Evolutionary conservation across 2,797 vertebrate species (phyloP).

Genomic region (Falco naumanni): DNA sequence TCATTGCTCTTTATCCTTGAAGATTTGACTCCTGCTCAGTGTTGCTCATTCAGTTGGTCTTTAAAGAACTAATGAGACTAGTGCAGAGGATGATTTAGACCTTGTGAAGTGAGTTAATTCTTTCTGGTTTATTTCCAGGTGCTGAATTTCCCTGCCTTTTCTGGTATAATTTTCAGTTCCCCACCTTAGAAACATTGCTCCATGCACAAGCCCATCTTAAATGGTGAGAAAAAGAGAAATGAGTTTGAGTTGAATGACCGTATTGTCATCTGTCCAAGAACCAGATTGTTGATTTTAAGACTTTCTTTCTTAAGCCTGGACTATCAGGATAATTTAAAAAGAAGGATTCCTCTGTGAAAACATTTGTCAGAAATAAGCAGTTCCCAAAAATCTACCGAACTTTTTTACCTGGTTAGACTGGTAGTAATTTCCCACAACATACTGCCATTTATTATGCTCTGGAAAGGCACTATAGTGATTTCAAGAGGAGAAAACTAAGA

Average conservation of each 20-base stretch:
- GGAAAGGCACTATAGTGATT: conserved; percentile 53
- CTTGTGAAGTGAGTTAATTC: not conserved
- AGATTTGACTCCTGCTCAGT: not conserved
- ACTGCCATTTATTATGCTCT: conserved; percentile 36
- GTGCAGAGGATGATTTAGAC: not conserved
- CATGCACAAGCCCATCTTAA: not conserved
- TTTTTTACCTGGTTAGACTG: conserved; percentile 19
- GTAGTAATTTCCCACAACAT: conserved; percentile 35
- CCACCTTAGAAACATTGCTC: not conserved
- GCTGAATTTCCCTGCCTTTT: not conserved
- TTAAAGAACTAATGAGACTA: not conserved
- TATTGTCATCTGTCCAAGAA: not conserved
- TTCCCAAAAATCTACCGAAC: not conserved
- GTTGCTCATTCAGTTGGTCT: not conserved
- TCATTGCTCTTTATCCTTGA: not conserved
- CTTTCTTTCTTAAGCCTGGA: not conserved
- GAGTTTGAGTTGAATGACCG: not conserved
- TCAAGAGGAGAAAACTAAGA: conserved; percentile 61
- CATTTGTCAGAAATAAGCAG: not conserved
- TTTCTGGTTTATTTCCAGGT: not conserved
- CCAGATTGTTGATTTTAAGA: not conserved
- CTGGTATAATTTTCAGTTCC: not conserved
- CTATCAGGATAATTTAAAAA: not conserved
- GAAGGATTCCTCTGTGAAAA: not conserved
- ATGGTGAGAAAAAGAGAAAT: not conserved